Evolutionary conservation across 2,113 vertebrate species (phyloP).

Genomic region (Laticauda laticaudata): DNA sequence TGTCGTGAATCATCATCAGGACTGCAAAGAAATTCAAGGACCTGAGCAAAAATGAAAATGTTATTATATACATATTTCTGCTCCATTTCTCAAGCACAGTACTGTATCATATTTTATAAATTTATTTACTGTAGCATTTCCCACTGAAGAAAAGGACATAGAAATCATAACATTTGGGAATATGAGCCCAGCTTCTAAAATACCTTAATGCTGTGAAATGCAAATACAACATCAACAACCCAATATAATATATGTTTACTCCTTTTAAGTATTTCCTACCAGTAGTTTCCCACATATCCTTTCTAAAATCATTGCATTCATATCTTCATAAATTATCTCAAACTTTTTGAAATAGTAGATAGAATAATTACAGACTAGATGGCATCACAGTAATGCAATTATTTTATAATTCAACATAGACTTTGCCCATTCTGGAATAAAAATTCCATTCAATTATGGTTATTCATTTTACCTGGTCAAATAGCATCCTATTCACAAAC

Average conservation of each 20-base stretch:
- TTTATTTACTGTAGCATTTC: neutral
- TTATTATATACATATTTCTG: neutral
- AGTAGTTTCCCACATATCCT: neutral
- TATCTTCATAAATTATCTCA: neutral
- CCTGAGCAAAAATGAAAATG: conserved; percentile 67
- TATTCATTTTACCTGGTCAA: conserved; percentile 85
- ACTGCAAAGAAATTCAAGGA: conserved; percentile 95
- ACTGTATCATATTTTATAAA: neutral
- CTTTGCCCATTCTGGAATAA: neutral
- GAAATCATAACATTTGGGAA: neutral
- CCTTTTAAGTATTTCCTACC: neutral
- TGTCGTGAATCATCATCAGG: conserved; percentile 93
- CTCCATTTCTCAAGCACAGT: neutral
- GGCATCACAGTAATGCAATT: neutral
- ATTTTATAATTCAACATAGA: neutral
- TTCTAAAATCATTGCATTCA: conserved; percentile 14
- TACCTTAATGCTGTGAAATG: neutral
- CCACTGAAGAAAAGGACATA: neutral
- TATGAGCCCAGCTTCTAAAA: neutral
- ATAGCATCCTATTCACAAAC: conserved; percentile 96
- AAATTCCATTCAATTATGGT: neutral
- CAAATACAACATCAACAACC: neutral
- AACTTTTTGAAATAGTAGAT: neutral
- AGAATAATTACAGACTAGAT: neutral
- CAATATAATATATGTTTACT: neutral